phyloP scores from a whole-genome alignment of 2,797 vertebrate genomes.

The Cryptoblepharus egeriae region DNA sequence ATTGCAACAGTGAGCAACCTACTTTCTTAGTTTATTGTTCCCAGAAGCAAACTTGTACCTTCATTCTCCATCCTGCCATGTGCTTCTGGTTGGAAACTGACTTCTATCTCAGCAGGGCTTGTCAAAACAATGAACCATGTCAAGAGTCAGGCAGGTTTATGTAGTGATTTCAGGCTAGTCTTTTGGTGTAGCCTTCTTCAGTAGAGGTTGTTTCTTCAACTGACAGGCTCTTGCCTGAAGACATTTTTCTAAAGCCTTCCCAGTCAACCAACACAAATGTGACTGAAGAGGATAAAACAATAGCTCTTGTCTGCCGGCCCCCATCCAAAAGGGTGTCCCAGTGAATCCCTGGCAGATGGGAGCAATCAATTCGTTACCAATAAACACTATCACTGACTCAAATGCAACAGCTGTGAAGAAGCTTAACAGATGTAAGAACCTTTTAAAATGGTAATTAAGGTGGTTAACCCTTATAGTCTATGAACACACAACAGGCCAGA shows the following conservation, averaged over 20 bases:
- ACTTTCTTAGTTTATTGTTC: background rate
- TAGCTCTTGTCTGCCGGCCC: background rate
- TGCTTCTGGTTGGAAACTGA: background rate
- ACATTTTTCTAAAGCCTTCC: background rate
- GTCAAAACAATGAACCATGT: rapidly evolving
- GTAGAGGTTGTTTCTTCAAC: background rate
- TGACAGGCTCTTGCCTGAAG: background rate
- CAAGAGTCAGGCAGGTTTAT: rapidly evolving
- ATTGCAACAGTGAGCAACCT: background rate
- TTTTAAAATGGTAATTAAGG: slow-evolving; percentile 61
- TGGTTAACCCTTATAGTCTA: slow-evolving; percentile 41
- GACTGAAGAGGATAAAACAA: background rate
- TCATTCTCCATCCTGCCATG: background rate
- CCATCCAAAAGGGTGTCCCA: background rate
- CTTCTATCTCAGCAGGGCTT: background rate
- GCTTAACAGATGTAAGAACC: slow-evolving; percentile 29
- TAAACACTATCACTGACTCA: slow-evolving; percentile 30
- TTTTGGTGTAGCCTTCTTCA: background rate
- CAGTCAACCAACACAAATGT: background rate
- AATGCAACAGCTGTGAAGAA: slow-evolving; percentile 48
- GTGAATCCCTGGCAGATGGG: slow-evolving; percentile 50
- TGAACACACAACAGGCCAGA: slow-evolving; percentile 11
- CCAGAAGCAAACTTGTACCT: background rate
- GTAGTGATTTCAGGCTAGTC: background rate
- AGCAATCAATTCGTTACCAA: slow-evolving; percentile 41